Evolutionary conservation across 2,113 vertebrate species (phyloP), one percentile per base, ranked within the genome.

Genomic region (Notarius lentiginosus): DNA sequence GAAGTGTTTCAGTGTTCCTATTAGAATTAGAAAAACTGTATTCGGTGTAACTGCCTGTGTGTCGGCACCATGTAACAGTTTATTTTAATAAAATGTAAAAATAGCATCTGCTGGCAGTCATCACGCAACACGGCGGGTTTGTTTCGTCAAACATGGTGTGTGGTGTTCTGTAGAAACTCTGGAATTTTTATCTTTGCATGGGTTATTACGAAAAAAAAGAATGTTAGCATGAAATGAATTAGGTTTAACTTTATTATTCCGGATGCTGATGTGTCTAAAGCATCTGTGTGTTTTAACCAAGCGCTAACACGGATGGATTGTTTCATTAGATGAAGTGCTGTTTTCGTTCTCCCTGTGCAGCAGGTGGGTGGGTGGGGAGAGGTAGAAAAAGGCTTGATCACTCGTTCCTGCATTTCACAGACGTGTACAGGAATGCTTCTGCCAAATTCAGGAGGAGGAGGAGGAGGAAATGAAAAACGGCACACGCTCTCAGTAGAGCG

Each of bases 401-500:
- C 15, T 30, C 1, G 56, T 53, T 70, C 47, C 58, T 76, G 15
- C n/a, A 84, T 34, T 30, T 56, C 49, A 72, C 68, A 82, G 76
- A 34, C 89, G 89, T 90, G 89, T 82, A 73, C 22, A 63, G 41
- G 79, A 88, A 85, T 85, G 63, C 49, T 87, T 77, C 55, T 47
- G 24, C 53, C 60, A 34, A 72, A 90, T 90, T 87, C 63, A 61
- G 53, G 22, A n/a, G 53, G 22, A n/a, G 2, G 61, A 12, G 47
- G 72, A 87, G 63, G 86, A 89, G 87, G 84, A 87, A 85, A 88
- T 86, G 63, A 82, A 68, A 41, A 49, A 1, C 81, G 27, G 30
- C 51, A 17, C 22, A 61, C 41, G 34, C 70, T 77, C 68, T 83
- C 34, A 55, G 80, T 30, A 34, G 47, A 77, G 41, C 41, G 81